A percentile compares a stretch with the other conserved stretches of the same genome.
These are phyloP conservation scores for Amphibalanus amphitrite DNA, from an alignment of 1,140 invertebrate genomes.

Conservation along the genomic window DNA sequence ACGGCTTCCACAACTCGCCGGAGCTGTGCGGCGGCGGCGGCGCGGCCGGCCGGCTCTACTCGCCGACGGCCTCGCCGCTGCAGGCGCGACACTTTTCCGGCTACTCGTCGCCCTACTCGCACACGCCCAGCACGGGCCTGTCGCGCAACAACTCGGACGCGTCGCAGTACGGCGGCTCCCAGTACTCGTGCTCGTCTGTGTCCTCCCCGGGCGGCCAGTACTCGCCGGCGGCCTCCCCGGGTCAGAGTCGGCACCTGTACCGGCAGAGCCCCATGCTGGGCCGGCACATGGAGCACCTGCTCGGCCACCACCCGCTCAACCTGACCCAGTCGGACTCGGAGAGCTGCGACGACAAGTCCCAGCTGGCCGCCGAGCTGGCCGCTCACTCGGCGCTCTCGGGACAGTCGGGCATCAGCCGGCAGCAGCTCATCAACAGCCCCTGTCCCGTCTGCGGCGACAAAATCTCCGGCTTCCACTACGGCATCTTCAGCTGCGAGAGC, in stretches of 20 bases:
- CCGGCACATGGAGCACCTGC: constrained; percentile 10
- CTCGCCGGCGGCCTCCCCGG: constrained; percentile 65
- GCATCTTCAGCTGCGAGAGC: constrained; percentile 91
- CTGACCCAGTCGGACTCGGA: constrained; percentile 47
- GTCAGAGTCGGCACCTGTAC: constrained; percentile 50
- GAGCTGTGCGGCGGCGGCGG: constrained; percentile 36
- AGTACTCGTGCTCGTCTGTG: constrained; percentile 45
- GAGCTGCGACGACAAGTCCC: constrained; percentile 22
- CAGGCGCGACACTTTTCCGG: constrained; percentile 46
- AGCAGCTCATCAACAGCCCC: constrained; percentile 67
- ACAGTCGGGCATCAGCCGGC: constrained; percentile 61
- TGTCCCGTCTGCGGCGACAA: constrained; percentile 91
- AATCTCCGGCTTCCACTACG: constrained; percentile 88
- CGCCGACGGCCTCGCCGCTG: constrained; percentile 64
- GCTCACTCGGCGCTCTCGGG: constrained; percentile 34
- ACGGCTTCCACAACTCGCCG: background rate
- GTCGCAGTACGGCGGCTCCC: constrained; percentile 34
- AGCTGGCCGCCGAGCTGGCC: constrained; percentile 25
- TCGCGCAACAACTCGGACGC: constrained; percentile 79
- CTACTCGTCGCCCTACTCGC: constrained; percentile 20
- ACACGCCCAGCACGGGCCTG: constrained; percentile 47
- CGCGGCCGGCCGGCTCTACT: constrained; percentile 47
- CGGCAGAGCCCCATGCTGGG: background rate
- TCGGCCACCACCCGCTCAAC: constrained; percentile 43
- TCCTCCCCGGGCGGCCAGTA: constrained; percentile 21